A percentile compares a stretch with the other conserved stretches of the same genome.
Evolutionary conservation across 2,113 vertebrate genomes (phyloP).

Genomic region (Halcyon senegalensis): DNA sequence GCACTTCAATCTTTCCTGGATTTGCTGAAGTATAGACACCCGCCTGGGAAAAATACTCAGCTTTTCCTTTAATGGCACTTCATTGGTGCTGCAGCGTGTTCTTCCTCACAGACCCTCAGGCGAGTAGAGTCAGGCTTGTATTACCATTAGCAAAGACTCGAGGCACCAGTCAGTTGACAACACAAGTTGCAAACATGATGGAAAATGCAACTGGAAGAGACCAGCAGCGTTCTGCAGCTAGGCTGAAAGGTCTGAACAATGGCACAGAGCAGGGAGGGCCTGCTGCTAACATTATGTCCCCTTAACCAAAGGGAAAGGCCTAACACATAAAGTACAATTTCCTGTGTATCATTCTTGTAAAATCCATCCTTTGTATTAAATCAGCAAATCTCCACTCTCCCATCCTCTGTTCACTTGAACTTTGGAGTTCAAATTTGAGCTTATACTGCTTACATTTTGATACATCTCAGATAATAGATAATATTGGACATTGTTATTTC

Average conservation of each 20-base stretch:
- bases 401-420: not conserved
- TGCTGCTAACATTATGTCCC: rapidly evolving
- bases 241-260: not conserved
- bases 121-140: not conserved
- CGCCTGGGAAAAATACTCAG: not conserved
- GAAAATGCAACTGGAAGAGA: not conserved
- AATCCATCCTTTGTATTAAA: not conserved
- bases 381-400: not conserved
- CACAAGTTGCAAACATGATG: not conserved
- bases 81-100: rapidly evolving
- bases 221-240: not conserved
- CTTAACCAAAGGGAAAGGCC: not conserved
- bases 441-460: not conserved
- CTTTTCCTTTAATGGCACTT: not conserved
- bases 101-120: not conserved
- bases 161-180: not conserved
- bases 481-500: not conserved
- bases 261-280: not conserved
- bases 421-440: not conserved
- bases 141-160: not conserved
- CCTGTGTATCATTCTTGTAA: not conserved
- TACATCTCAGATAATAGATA: not conserved
- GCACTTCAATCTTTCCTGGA: not conserved
- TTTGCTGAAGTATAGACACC: not conserved
- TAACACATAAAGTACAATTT: rapidly evolving